phyloP scores from a whole-genome alignment of 2,113 vertebrate species.

The Rhipidura dahli region DNA sequence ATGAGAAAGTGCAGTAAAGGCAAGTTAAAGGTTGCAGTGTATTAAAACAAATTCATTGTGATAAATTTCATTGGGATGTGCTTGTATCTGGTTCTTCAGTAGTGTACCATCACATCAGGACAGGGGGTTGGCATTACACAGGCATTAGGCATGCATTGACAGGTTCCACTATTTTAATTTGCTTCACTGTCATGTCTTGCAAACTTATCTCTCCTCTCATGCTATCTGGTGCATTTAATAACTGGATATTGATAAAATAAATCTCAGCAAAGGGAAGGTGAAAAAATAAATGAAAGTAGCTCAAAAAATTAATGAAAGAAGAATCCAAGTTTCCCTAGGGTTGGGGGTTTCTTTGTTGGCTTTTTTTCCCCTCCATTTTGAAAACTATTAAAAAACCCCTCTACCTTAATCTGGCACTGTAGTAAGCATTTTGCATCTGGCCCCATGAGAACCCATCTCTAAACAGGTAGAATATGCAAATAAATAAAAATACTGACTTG shows the following conservation, averaged over 20 bases:
- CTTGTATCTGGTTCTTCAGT: not conserved
- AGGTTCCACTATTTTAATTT: slow-evolving; percentile 36
- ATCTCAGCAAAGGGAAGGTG: not conserved
- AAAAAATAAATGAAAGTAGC: not conserved
- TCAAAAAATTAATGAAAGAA: not conserved
- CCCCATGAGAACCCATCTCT: not conserved
- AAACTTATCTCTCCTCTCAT: slow-evolving; percentile 7
- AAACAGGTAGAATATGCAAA: not conserved
- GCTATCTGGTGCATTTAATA: slow-evolving; percentile 40
- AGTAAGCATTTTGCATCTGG: not conserved
- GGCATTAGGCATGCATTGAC: not conserved
- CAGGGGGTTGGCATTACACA: not conserved
- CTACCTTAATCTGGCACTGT: not conserved
- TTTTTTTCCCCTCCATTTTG: not conserved
- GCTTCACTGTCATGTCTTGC: slow-evolving; percentile 32
- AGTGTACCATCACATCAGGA: not conserved
- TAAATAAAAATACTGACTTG: not conserved
- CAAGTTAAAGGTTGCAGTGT: not conserved
- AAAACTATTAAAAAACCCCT: not conserved
- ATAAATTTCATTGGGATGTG: not conserved
- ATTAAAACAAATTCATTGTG: not conserved
- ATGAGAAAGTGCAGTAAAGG: not conserved
- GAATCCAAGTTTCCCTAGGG: not conserved
- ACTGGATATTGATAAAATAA: slow-evolving; percentile 41
- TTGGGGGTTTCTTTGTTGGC: rapidly evolving